Conservation (phyloP, 2,888 invertebrate genomes). For the Masnerella sp. region DNA sequence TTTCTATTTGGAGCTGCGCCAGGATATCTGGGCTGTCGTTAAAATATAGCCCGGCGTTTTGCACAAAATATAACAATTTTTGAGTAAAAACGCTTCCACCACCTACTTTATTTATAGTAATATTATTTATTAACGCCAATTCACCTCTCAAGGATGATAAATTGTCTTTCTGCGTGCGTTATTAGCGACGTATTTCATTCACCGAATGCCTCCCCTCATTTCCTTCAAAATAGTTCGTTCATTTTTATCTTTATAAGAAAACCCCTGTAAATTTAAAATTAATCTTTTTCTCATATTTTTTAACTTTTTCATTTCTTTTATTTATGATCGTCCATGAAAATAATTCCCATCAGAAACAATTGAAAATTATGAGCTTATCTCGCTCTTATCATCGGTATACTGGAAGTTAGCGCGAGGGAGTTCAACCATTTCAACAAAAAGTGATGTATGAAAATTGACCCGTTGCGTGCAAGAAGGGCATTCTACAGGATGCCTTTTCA, state of each 20-base stretch:
- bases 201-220: background rate
- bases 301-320: too few species aligned
- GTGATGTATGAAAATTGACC: constrained; percentile 21
- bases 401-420: background rate
- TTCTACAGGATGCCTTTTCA: constrained; percentile 20
- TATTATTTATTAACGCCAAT: constrained; percentile 28
- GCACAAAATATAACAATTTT: constrained; percentile 44
- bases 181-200: constrained; percentile 17
- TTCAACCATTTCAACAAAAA: constrained; percentile 10
- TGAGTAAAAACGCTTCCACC: constrained; percentile 25
- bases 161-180: background rate
- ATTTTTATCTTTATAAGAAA: background rate
- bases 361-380: constrained; percentile 2
- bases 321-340: background rate
- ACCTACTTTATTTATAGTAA: constrained; percentile 22
- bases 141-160: background rate
- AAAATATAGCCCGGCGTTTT: constrained; percentile 29
- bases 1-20: constrained; percentile 39
- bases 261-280: background rate
- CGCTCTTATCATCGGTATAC: background rate
- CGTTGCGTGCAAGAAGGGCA: constrained; percentile 22
- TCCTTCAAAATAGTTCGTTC: background rate
- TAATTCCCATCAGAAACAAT: background rate
- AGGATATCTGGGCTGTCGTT: constrained; percentile 33
- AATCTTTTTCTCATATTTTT: too few species aligned